A percentile compares a stretch with the other conserved stretches of the same genome.
phyloP scores from a whole-genome alignment of 2,113 vertebrate genomes.

The Burhinus bistriatus region DNA sequence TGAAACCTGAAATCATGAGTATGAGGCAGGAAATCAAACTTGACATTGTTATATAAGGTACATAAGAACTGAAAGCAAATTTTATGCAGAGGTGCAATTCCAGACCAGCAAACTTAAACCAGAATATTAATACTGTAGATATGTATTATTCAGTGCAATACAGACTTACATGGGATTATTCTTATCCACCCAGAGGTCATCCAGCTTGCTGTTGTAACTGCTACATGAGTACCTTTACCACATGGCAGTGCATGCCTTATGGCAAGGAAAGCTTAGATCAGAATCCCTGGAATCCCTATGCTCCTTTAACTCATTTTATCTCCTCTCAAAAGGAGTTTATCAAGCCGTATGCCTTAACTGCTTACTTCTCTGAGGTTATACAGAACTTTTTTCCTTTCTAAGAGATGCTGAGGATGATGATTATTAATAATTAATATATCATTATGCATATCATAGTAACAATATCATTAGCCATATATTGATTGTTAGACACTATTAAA shows the following conservation, averaged over 20 bases:
- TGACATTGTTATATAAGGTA: constrained; percentile 13
- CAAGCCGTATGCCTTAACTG: neutral
- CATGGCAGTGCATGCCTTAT: neutral
- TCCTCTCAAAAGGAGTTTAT: neutral
- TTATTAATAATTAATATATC: neutral
- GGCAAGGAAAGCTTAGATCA: neutral
- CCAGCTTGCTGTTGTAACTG: neutral
- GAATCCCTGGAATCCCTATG: neutral
- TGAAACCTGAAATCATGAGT: constrained; percentile 31
- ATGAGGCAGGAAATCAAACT: constrained; percentile 19
- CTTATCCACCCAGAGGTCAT: neutral
- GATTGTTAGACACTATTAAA: neutral
- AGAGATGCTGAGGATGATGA: neutral
- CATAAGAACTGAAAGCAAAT: neutral
- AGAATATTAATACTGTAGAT: neutral
- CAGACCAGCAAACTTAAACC: neutral
- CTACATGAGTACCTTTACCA: neutral
- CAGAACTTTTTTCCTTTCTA: neutral
- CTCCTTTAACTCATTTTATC: neutral
- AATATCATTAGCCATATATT: neutral
- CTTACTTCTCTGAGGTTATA: neutral
- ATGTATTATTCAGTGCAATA: neutral
- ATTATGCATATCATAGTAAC: neutral
- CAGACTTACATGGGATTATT: neutral
- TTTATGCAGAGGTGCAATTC: neutral